These are phyloP conservation scores for Patella pellucida DNA, from an alignment of 2,888 invertebrate genomes.

Conservation along the genomic window DNA sequence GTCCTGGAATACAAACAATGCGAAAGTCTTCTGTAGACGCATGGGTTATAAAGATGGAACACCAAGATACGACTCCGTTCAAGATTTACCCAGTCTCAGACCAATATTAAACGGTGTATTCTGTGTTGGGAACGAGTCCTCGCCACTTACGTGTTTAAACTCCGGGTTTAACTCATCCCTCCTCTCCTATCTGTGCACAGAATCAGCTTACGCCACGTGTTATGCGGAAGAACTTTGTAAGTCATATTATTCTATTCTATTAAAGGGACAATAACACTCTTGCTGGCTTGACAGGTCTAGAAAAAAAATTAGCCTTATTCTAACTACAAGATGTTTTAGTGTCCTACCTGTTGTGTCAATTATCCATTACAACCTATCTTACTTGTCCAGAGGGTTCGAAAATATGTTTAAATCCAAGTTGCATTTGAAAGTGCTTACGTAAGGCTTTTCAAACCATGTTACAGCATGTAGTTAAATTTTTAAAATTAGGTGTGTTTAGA, in stretches of 20 bases:
- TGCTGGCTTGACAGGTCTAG: too few relatives aligned
- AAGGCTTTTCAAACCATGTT: too few relatives aligned
- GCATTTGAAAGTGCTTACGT: too few relatives aligned
- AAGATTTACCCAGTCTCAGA: constrained; percentile 28
- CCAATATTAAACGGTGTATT: constrained; percentile 49
- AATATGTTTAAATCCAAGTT: too few relatives aligned
- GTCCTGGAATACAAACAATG: constrained; percentile 56
- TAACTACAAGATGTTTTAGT: too few relatives aligned
- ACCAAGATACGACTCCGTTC: constrained; percentile 40
- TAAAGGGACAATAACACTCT: too few relatives aligned
- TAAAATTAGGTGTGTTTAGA: too few relatives aligned
- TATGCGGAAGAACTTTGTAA: constrained; percentile 53
- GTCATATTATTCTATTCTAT: constrained; percentile 16
- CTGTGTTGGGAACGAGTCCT: constrained; percentile 54
- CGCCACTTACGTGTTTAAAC: constrained; percentile 57
- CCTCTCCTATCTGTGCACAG: constrained; percentile 47
- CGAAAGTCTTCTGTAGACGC: constrained; percentile 54
- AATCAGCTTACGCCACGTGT: constrained; percentile 58
- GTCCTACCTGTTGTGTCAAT: too few relatives aligned
- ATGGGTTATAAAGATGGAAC: constrained; percentile 56
- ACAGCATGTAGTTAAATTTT: too few relatives aligned
- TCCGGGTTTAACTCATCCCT: constrained; percentile 57
- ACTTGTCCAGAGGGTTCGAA: too few relatives aligned
- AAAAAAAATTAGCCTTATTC: too few relatives aligned
- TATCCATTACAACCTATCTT: too few relatives aligned